Evolutionary conservation across 2,888 invertebrate genomes (phyloP).

Genomic region (Drosophila paramelanica): DNA sequence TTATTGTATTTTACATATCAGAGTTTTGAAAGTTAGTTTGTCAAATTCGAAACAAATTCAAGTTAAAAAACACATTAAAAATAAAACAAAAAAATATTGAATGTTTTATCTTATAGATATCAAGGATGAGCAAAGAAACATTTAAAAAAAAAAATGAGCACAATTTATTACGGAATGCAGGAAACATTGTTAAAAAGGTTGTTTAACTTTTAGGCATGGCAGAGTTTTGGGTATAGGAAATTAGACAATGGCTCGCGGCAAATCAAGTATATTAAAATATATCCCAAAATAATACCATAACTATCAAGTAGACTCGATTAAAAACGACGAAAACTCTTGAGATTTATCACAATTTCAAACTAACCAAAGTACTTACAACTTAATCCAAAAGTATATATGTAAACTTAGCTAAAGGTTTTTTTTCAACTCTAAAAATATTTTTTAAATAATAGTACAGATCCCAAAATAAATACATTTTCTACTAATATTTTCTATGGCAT

Average conservation of each 20-base stretch:
- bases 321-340: background rate
- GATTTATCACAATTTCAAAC: background rate
- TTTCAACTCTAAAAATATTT: constrained; percentile 25
- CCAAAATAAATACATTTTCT: constrained; percentile 34
- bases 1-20: constrained; percentile 38
- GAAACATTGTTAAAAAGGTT: constrained; percentile 22
- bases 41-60: background rate
- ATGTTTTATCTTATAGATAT: constrained; percentile 50
- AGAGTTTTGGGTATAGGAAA: background rate
- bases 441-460: constrained; percentile 16
- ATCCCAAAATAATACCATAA: background rate
- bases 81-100: constrained; percentile 35
- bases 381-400: constrained; percentile 11
- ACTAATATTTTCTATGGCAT: constrained; percentile 52
- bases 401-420: constrained; percentile 33
- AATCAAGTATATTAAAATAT: constrained; percentile 13
- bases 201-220: constrained; percentile 35
- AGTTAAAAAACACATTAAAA: constrained; percentile 15
- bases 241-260: constrained; percentile 15
- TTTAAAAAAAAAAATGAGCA: constrained; percentile 16
- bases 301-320: background rate
- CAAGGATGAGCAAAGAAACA: background rate
- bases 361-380: constrained; percentile 21
- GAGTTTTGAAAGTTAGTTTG: constrained; percentile 21
- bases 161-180: constrained; percentile 28